These are phyloP conservation scores for Linnaemya tessellans DNA, from an alignment of 2,888 invertebrate species.

Conservation along the genomic window DNA sequence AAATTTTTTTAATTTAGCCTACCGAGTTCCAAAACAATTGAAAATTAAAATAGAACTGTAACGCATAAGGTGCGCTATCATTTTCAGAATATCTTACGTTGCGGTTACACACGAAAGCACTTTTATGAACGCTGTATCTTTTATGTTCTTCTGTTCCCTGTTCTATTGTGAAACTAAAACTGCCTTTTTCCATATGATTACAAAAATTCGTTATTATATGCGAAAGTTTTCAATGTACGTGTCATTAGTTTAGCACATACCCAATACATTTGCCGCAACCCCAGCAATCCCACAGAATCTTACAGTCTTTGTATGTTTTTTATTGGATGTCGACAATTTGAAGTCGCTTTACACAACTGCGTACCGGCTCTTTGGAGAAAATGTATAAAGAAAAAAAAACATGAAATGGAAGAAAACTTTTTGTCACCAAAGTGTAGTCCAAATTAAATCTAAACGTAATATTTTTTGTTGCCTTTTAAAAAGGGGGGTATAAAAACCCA, in stretches of 20 bases:
- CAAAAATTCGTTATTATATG: neutral
- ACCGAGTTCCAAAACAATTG: too few relatives aligned
- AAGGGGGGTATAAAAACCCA: neutral
- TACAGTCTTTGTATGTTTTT: neutral
- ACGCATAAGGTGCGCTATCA: too few relatives aligned
- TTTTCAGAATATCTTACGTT: too few relatives aligned
- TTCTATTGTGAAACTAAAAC: too few relatives aligned
- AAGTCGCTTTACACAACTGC: slow-evolving; percentile 37
- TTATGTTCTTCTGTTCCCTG: too few relatives aligned
- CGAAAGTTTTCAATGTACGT: neutral
- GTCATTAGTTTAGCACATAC: neutral
- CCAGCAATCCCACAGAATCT: neutral
- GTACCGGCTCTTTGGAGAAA: slow-evolving; percentile 8
- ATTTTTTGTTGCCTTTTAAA: neutral
- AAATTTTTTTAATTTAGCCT: too few relatives aligned
- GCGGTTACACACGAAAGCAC: too few relatives aligned
- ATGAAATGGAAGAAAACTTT: slow-evolving; percentile 34
- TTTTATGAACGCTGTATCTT: too few relatives aligned
- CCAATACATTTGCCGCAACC: neutral
- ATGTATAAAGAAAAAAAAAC: slow-evolving; percentile 19
- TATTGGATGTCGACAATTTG: slow-evolving; percentile 20
- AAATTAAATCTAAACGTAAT: slow-evolving; percentile 29
- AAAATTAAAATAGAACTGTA: too few relatives aligned
- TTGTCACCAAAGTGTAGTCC: slow-evolving; percentile 34
- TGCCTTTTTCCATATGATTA: too few relatives aligned